Percentiles rank a stretch among this genome's conserved stretches.
phyloP scores from a whole-genome alignment of 2,888 invertebrate species.

The Rutpela maculata region DNA sequence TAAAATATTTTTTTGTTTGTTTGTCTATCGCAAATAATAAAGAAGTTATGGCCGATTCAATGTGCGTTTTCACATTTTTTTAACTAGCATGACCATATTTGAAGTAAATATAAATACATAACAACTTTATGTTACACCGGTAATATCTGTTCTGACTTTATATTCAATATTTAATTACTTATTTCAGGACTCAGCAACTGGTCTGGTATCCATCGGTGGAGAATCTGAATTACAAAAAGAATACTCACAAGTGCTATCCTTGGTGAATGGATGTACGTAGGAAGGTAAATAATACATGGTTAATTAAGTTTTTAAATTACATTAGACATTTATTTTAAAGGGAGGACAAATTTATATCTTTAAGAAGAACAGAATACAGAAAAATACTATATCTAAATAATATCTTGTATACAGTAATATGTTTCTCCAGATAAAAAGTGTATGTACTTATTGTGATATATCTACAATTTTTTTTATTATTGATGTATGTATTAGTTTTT shows the following conservation, averaged over 20 bases:
- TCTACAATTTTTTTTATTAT: no score
- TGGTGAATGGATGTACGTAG: conserved; percentile 58
- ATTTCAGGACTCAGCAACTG: conserved; percentile 74
- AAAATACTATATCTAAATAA: not conserved
- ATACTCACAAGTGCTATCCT: conserved; percentile 61
- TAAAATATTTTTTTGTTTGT: no score
- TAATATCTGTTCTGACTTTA: not conserved
- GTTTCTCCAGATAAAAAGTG: not conserved
- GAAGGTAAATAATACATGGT: not conserved
- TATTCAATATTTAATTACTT: not conserved
- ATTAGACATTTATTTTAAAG: not conserved
- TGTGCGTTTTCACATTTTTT: no score
- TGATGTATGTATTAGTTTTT: no score
- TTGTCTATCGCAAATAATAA: no score
- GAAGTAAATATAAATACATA: no score
- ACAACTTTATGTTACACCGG: no score
- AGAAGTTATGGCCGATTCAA: no score
- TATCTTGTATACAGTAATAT: not conserved
- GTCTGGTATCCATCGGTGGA: conserved; percentile 70
- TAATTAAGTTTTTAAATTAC: not conserved
- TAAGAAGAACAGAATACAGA: not conserved
- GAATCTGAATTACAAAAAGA: conserved; percentile 64
- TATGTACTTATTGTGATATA: not conserved
- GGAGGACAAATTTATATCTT: not conserved
- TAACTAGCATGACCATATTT: no score